phyloP scores from a whole-genome alignment of 2,113 vertebrate species.

The Oncorhynchus nerka region DNA sequence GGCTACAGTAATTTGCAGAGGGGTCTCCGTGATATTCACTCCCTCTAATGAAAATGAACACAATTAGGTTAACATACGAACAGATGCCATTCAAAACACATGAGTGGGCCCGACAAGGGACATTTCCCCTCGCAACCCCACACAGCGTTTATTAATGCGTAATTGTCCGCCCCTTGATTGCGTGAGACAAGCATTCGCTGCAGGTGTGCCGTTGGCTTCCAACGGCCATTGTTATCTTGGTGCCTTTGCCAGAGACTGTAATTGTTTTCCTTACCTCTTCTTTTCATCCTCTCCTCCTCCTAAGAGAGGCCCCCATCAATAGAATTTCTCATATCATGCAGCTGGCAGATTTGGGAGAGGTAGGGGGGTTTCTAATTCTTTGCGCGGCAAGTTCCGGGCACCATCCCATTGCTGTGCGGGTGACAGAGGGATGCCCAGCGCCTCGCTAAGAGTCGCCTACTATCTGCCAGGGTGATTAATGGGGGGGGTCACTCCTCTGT shows the following conservation, averaged over 20 bases:
- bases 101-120: neutral
- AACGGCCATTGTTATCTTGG: slow-evolving; percentile 16
- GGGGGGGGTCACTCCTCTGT: neutral
- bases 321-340: slow-evolving; percentile 25
- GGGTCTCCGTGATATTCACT: neutral
- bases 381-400: neutral
- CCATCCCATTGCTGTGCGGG: neutral
- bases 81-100: neutral
- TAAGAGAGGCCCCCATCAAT: slow-evolving; percentile 31
- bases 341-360: slow-evolving; percentile 26
- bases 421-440: neutral
- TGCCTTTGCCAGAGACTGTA: slow-evolving; percentile 9
- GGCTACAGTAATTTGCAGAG: neutral
- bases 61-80: neutral
- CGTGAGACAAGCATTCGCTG: neutral
- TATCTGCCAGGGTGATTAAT: slow-evolving; percentile 31
- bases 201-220: slow-evolving; percentile 16
- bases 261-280: neutral
- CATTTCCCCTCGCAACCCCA: neutral
- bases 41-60: neutral
- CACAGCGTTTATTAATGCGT: slow-evolving; percentile 18
- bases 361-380: slow-evolving; percentile 5
- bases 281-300: slow-evolving; percentile 19
- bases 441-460: neutral
- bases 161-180: slow-evolving; percentile 13